A percentile compares a stretch with the other conserved stretches of the same genome.
These are phyloP conservation scores for Illadopsis cleaveri DNA, from an alignment of 2,113 vertebrate species.

Conservation along the genomic window DNA sequence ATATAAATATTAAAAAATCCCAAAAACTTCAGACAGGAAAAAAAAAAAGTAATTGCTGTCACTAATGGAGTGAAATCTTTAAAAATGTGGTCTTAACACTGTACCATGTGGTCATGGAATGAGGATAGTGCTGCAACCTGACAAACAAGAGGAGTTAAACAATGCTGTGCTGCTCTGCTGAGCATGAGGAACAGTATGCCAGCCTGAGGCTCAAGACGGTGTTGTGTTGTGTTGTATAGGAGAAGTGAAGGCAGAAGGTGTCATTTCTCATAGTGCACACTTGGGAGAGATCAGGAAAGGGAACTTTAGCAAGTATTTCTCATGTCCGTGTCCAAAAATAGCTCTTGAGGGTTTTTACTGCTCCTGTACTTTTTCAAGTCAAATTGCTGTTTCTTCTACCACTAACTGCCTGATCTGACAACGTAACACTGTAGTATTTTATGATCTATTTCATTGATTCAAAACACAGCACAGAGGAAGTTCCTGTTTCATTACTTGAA, in stretches of 20 bases:
- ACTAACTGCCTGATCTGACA: background rate
- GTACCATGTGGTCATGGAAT: fast-evolving
- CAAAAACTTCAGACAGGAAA: background rate
- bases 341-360: background rate
- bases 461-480: background rate
- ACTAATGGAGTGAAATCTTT: background rate
- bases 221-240: fast-evolving
- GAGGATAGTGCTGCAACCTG: background rate
- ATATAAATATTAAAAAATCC: background rate
- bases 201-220: background rate
- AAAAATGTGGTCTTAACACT: background rate
- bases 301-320: background rate
- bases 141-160: fast-evolving
- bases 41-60: background rate
- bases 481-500: background rate
- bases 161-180: background rate
- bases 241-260: background rate
- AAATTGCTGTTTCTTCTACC: background rate
- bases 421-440: fast-evolving
- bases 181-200: fast-evolving
- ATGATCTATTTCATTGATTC: background rate
- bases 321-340: background rate
- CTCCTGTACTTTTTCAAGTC: background rate
- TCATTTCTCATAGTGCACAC: fast-evolving
- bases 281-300: background rate